A percentile compares a stretch with the other conserved stretches of the same genome.
Evolutionary conservation across 2,888 invertebrate species (phyloP).

Genomic region (Scelioninae gen. 1): DNA sequence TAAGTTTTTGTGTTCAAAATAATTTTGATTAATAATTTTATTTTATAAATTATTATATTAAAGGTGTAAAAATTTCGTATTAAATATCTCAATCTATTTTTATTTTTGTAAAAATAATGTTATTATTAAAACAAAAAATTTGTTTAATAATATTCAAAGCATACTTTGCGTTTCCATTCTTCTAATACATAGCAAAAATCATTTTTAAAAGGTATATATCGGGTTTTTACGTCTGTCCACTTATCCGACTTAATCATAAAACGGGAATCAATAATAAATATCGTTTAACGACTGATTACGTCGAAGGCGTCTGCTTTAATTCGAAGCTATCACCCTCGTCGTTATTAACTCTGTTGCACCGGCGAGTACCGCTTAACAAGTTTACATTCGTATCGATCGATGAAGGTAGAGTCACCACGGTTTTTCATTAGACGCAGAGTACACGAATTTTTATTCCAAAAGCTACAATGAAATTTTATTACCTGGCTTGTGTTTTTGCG

Average conservation of each 20-base stretch:
- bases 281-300: constrained; percentile 46
- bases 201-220: neutral
- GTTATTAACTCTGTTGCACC: constrained; percentile 42
- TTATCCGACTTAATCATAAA: constrained; percentile 8
- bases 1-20: too few species aligned
- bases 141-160: too few species aligned
- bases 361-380: constrained; percentile 45
- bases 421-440: constrained; percentile 36
- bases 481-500: neutral
- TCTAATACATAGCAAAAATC: too few species aligned
- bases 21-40: too few species aligned
- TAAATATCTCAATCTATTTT: too few species aligned
- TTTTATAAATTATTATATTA: too few species aligned
- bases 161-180: too few species aligned
- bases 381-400: constrained; percentile 52
- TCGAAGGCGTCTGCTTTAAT: constrained; percentile 65
- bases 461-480: constrained; percentile 14
- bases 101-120: too few species aligned
- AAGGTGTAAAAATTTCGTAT: too few species aligned
- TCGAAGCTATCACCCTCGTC: constrained; percentile 54
- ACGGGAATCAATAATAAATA: constrained; percentile 28
- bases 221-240: neutral
- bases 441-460: constrained; percentile 23
- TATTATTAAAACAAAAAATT: too few species aligned
- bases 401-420: constrained; percentile 24